Percentiles rank a stretch among this genome's conserved stretches.
These are phyloP conservation scores for Hemiscyllium ocellatum DNA, from an alignment of 2,113 vertebrate species.

Conservation along the genomic window DNA sequence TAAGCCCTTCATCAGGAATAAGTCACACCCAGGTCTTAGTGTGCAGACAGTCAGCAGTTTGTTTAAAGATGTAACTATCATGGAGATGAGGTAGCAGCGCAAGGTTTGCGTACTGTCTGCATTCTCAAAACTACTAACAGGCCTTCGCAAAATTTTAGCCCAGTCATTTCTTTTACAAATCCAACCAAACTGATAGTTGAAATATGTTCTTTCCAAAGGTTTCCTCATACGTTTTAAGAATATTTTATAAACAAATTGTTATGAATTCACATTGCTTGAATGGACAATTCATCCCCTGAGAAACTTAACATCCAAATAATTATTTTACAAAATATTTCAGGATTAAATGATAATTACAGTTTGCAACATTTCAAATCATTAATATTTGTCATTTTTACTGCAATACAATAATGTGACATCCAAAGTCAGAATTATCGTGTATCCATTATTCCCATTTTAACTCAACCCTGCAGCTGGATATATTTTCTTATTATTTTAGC, in stretches of 20 bases:
- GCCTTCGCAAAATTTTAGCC: too few species aligned
- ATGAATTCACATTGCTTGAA: not conserved
- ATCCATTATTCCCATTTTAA: not conserved
- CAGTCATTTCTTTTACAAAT: not conserved
- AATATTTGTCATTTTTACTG: not conserved
- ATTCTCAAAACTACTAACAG: too few species aligned
- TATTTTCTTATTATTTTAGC: not conserved
- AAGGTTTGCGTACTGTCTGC: too few species aligned
- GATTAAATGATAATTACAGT: not conserved
- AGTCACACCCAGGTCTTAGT: too few species aligned
- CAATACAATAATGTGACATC: not conserved
- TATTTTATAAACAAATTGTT: not conserved
- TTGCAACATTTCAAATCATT: not conserved
- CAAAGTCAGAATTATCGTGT: not conserved
- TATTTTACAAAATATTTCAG: not conserved
- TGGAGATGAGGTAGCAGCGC: too few species aligned
- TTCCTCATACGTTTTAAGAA: not conserved
- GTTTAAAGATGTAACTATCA: too few species aligned
- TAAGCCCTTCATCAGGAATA: too few species aligned
- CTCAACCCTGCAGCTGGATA: not conserved
- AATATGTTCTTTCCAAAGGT: not conserved
- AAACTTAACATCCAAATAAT: not conserved
- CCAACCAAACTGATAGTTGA: not conserved
- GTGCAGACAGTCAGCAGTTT: too few species aligned
- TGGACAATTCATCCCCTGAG: not conserved